Conservation (phyloP, 2,113 vertebrate genomes). For the Hippocampus barbouri region DNA sequence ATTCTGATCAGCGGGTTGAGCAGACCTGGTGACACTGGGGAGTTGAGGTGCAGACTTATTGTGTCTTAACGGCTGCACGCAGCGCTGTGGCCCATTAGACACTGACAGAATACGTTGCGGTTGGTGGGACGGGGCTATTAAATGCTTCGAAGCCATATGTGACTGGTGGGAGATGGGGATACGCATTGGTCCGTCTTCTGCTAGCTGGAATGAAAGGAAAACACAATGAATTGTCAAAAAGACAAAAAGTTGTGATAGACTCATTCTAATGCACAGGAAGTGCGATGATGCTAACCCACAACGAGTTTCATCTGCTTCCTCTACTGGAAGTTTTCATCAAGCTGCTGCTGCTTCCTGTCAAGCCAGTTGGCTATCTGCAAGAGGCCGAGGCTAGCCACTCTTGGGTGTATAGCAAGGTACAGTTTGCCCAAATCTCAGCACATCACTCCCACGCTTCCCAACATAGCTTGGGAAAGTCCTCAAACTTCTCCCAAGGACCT, state of each 20-base stretch:
- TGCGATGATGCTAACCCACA: neutral
- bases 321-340: too few species aligned
- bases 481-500: too few species aligned
- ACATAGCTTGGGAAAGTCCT: too few species aligned
- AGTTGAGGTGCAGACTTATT: slow-evolving; percentile 45
- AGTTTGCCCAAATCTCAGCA: too few species aligned
- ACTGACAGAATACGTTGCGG: slow-evolving; percentile 74
- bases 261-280: neutral
- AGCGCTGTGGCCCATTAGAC: slow-evolving; percentile 77
- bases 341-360: too few species aligned
- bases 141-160: slow-evolving; percentile 39
- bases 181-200: slow-evolving; percentile 72
- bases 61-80: slow-evolving; percentile 61
- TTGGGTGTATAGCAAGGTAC: too few species aligned
- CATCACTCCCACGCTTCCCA: too few species aligned
- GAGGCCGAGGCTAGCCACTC: too few species aligned
- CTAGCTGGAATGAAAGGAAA: slow-evolving; percentile 57
- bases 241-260: neutral
- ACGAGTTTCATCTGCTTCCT: too few species aligned
- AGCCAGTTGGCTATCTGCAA: too few species aligned
- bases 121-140: slow-evolving; percentile 48
- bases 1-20: slow-evolving; percentile 48
- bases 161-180: slow-evolving; percentile 74
- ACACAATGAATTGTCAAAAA: neutral
- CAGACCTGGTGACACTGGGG: slow-evolving; percentile 34